Percentiles rank a stretch among this genome's conserved stretches.
Conservation (phyloP, 2,888 invertebrate species). For the Drosophila acutilabella region DNA sequence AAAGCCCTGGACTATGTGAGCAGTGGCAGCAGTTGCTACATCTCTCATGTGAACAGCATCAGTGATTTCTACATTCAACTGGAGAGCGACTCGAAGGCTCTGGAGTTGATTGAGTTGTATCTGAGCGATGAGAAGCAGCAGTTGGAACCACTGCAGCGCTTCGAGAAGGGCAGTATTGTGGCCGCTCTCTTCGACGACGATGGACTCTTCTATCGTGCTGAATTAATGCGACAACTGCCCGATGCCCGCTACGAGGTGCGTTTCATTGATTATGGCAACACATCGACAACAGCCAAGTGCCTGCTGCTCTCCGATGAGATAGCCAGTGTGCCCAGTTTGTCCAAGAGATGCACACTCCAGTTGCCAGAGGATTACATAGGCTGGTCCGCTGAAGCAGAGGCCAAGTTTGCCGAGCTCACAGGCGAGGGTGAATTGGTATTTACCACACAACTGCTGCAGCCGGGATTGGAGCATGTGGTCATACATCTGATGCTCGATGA, state of each 20-base stretch:
- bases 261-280: constrained; percentile 90
- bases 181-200: constrained; percentile 89
- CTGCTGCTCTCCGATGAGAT: constrained; percentile 88
- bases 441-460: constrained; percentile 88
- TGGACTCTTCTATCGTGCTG: constrained; percentile 89
- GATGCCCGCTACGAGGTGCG: constrained; percentile 87
- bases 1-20: constrained; percentile 86
- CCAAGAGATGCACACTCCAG: constrained; percentile 88
- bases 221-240: constrained; percentile 86
- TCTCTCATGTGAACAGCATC: constrained; percentile 90
- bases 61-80: constrained; percentile 92
- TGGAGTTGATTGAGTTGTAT: constrained; percentile 87
- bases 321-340: constrained; percentile 87
- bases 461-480: constrained; percentile 88
- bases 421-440: constrained; percentile 90
- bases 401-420: constrained; percentile 89
- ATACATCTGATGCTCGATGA: constrained; percentile 88
- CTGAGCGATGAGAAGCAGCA: constrained; percentile 86
- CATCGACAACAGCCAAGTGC: constrained; percentile 87
- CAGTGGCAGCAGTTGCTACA: constrained; percentile 88
- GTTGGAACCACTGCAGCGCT: constrained; percentile 85
- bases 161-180: constrained; percentile 86
- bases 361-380: constrained; percentile 86
- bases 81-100: constrained; percentile 87
- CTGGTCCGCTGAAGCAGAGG: constrained; percentile 89